phyloP scores from a whole-genome alignment of 2,888 invertebrate genomes.

The Phyto melanocephala region DNA sequence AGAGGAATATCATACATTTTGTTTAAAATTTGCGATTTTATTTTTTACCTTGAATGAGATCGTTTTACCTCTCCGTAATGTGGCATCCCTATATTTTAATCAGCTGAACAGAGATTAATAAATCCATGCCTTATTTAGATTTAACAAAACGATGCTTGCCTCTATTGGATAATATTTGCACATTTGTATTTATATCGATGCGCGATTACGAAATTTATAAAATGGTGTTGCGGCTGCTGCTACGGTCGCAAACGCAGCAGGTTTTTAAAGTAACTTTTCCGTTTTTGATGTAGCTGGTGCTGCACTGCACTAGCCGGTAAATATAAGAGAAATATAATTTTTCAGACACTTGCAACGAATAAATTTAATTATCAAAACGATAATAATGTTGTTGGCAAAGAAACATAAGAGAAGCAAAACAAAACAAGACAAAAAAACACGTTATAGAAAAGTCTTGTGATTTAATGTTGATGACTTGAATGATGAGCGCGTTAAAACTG shows the following conservation, averaged over 20 bases:
- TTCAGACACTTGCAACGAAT: neutral
- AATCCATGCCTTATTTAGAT: neutral
- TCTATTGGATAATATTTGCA: neutral
- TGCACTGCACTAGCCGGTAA: neutral
- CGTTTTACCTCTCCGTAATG: too few species aligned
- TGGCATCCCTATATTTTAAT: too few species aligned
- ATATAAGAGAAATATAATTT: neutral
- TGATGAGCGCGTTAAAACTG: neutral
- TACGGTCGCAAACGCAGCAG: slow-evolving; percentile 13
- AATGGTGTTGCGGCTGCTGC: neutral
- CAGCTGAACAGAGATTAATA: neutral
- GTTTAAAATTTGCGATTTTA: too few species aligned
- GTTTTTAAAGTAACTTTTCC: slow-evolving; percentile 38
- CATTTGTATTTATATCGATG: slow-evolving; percentile 10
- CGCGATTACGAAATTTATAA: slow-evolving; percentile 33
- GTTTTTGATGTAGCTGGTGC: neutral
- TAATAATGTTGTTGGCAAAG: neutral
- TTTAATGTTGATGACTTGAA: slow-evolving; percentile 8
- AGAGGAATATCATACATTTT: too few species aligned
- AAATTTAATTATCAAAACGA: neutral
- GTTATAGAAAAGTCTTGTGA: neutral
- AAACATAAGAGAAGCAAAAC: neutral
- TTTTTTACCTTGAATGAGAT: too few species aligned
- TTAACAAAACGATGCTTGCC: neutral
- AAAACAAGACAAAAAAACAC: neutral